Evolutionary conservation across 2,888 invertebrate species (phyloP).

Genomic region (Mythimna lalbum): DNA sequence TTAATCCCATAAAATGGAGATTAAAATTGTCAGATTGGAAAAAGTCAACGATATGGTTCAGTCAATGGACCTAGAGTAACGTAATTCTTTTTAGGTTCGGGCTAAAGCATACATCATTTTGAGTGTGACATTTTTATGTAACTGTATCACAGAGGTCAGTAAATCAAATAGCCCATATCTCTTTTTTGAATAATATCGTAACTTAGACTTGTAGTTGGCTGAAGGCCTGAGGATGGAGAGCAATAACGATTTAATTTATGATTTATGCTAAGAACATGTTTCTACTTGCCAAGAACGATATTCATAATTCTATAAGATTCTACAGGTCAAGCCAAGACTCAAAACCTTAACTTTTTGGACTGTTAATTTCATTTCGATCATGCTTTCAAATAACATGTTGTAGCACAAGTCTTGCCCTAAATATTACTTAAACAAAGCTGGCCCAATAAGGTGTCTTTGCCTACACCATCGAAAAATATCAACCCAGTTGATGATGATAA

Average conservation of each 20-base stretch:
- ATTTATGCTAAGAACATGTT: conserved; percentile 22
- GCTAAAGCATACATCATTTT: conserved; percentile 53
- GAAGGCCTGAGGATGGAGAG: conserved; percentile 12
- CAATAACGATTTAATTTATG: conserved; percentile 37
- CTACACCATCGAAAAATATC: neutral
- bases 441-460: neutral
- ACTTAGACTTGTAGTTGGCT: conserved; percentile 28
- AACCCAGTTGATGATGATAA: no score
- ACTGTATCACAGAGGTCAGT: conserved; percentile 12
- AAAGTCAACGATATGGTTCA: conserved; percentile 55
- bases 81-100: conserved; percentile 20
- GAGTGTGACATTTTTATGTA: conserved; percentile 28
- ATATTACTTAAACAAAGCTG: no score
- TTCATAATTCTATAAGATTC: neutral
- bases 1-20: conserved; percentile 65
- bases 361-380: neutral
- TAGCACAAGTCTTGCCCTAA: neutral
- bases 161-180: conserved; percentile 27
- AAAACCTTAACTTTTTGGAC: neutral
- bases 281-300: conserved; percentile 14
- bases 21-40: conserved; percentile 67
- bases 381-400: neutral
- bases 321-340: conserved; percentile 12
- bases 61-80: conserved; percentile 36
- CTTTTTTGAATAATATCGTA: conserved; percentile 21